Evolutionary conservation across 2,888 invertebrate species (phyloP).

Genomic region (Acronicta aceris): DNA sequence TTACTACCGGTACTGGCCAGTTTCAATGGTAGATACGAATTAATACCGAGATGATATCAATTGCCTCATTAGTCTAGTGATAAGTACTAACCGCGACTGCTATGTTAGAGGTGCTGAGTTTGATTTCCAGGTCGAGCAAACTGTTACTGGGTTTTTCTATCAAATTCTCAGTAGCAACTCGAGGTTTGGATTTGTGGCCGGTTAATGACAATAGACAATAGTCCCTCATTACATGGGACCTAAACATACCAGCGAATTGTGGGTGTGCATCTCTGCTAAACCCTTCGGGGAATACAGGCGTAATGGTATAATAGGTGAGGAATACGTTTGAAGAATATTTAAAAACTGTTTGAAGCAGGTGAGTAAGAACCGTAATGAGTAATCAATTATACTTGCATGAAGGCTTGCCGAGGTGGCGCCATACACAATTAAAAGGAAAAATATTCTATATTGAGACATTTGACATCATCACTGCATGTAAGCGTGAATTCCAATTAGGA

Average conservation of each 20-base stretch:
- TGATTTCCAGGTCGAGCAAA: background rate
- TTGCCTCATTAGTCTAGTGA: no score
- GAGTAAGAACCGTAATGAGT: slow-evolving; percentile 17
- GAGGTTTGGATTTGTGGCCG: no score
- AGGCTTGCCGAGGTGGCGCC: slow-evolving; percentile 48
- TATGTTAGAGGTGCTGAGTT: no score
- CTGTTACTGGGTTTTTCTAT: no score
- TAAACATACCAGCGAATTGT: no score
- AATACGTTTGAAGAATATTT: background rate
- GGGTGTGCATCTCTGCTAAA: no score
- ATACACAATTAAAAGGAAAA: slow-evolving; percentile 27
- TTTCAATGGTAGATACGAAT: slow-evolving; percentile 7
- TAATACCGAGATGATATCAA: no score
- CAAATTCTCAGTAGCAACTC: no score
- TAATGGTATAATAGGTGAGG: background rate
- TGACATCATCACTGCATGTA: slow-evolving; percentile 22
- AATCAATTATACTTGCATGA: slow-evolving; percentile 46
- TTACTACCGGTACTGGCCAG: background rate
- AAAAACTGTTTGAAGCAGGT: slow-evolving; percentile 14
- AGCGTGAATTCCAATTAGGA: slow-evolving; percentile 30
- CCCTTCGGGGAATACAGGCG: no score
- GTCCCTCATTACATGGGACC: no score
- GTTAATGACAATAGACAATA: no score
- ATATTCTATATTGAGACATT: slow-evolving; percentile 37
- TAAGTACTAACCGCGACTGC: no score